phyloP scores from a whole-genome alignment of 1,140 invertebrate species.

The Bombus sylvicola region DNA sequence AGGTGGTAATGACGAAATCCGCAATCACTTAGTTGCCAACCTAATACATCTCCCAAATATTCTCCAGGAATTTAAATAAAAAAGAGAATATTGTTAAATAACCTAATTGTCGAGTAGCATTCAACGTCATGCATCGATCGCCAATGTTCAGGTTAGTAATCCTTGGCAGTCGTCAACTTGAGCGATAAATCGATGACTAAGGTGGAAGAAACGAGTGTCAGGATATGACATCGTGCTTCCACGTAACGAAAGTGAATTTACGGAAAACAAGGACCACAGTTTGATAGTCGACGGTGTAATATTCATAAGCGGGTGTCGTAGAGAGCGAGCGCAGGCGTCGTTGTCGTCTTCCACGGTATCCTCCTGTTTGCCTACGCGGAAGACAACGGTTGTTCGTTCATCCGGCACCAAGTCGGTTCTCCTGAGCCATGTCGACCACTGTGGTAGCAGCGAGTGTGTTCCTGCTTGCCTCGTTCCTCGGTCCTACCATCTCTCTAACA shows the following conservation, averaged over 20 bases:
- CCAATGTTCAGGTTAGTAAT: slow-evolving; percentile 26
- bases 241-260: background rate
- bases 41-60: background rate
- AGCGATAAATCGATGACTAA: slow-evolving; percentile 62
- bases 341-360: slow-evolving; percentile 60
- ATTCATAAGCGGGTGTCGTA: slow-evolving; percentile 72
- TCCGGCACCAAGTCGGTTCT: slow-evolving; percentile 24
- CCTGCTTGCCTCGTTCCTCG: slow-evolving; percentile 53
- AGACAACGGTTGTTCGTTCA: slow-evolving; percentile 37
- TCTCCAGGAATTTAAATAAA: background rate
- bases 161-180: slow-evolving; percentile 11
- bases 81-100: background rate
- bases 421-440: slow-evolving; percentile 61
- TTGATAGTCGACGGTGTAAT: slow-evolving; percentile 74
- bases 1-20: no score
- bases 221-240: slow-evolving; percentile 15
- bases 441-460: slow-evolving; percentile 41
- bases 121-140: background rate
- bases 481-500: slow-evolving; percentile 65
- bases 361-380: slow-evolving; percentile 38
- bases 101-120: background rate
- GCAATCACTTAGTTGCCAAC: no score
- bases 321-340: slow-evolving; percentile 74
- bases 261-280: slow-evolving; percentile 66
- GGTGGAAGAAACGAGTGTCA: slow-evolving; percentile 30